These are phyloP conservation scores for Pyrgilauda ruficollis DNA, from an alignment of 2,113 vertebrate species.

Conservation along the genomic window DNA sequence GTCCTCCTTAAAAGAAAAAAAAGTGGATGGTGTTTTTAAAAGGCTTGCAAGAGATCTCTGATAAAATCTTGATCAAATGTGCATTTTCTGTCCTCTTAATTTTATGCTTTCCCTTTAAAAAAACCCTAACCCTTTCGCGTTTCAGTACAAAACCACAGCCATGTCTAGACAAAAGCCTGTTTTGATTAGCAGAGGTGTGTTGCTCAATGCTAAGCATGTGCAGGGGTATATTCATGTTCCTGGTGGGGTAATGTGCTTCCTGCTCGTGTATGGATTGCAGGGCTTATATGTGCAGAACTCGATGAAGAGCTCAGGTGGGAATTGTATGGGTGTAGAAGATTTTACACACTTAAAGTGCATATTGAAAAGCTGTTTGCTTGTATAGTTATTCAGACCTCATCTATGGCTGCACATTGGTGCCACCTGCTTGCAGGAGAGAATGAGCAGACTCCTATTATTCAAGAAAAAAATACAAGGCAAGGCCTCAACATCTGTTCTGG, in stretches of 20 bases:
- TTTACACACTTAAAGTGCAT: background rate
- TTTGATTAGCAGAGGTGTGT: constrained; percentile 35
- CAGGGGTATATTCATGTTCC: background rate
- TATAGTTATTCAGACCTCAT: constrained; percentile 27
- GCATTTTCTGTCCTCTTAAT: background rate
- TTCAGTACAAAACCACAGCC: background rate
- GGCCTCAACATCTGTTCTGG: constrained; percentile 56
- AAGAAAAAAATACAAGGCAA: background rate
- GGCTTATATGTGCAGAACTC: background rate
- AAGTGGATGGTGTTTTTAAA: background rate
- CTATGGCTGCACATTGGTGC: constrained; percentile 53
- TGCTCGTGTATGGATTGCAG: background rate
- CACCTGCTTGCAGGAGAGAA: constrained; percentile 56
- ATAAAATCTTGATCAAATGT: background rate
- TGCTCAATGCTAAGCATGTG: background rate
- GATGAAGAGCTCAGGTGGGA: background rate
- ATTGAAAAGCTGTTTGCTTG: background rate
- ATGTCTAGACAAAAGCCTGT: background rate
- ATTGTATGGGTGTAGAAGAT: background rate
- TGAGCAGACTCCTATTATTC: background rate
- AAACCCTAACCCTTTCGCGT: background rate
- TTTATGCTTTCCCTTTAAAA: background rate
- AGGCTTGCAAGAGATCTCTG: background rate
- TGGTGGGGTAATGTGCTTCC: background rate
- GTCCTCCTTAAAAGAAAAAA: background rate